phyloP scores from a whole-genome alignment of 2,888 invertebrate genomes.

The Apotomis turbidana region DNA sequence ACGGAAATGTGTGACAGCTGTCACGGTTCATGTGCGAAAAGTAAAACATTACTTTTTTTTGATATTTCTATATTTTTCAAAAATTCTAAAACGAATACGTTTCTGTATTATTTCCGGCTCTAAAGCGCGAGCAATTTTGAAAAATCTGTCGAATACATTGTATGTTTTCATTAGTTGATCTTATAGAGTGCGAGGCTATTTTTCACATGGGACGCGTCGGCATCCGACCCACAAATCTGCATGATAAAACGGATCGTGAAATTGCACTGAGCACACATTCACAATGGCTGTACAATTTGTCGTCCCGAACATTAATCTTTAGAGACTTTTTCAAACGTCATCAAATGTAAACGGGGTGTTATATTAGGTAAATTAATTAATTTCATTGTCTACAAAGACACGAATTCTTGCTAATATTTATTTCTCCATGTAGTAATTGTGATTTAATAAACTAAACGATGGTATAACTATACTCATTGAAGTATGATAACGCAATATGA shows the following conservation, averaged over 20 bases:
- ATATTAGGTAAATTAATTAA: not conserved
- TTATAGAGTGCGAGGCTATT: constrained; percentile 14
- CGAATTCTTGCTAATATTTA: no score
- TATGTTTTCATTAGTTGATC: constrained; percentile 12
- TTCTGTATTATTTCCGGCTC: not conserved
- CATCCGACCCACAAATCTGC: constrained; percentile 54
- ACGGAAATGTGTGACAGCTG: not conserved
- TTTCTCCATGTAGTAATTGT: no score
- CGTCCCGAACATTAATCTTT: constrained; percentile 63
- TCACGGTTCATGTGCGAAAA: not conserved
- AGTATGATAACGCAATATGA: no score
- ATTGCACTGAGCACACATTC: constrained; percentile 45
- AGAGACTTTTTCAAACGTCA: constrained; percentile 65
- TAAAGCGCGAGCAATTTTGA: not conserved
- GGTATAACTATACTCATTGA: no score
- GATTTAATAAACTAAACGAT: no score
- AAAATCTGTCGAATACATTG: not conserved
- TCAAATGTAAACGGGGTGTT: constrained; percentile 48
- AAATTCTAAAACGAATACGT: not conserved
- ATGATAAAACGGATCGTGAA: constrained; percentile 27
- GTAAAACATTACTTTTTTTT: no score
- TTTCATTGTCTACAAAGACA: not conserved
- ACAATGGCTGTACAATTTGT: constrained; percentile 72
- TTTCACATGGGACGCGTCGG: constrained; percentile 8
- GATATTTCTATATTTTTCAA: not conserved